Conservation (phyloP, 2,888 invertebrate species). For the Synergus gifuensis region DNA sequence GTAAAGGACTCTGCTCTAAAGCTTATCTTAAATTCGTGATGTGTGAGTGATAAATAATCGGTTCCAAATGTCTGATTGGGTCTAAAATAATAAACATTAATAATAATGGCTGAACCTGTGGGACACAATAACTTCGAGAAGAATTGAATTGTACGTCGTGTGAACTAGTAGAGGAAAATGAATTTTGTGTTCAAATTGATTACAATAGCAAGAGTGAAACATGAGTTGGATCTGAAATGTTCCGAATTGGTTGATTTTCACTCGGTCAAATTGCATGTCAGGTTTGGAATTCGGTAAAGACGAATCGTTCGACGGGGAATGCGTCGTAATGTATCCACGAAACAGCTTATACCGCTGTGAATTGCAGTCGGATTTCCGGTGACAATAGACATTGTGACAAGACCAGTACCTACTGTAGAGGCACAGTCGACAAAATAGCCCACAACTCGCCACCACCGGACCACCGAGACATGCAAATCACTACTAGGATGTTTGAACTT, state of each 20-base stretch:
- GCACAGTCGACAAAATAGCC: slow-evolving; percentile 27
- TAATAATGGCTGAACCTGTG: too few relatives aligned
- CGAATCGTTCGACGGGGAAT: slow-evolving; percentile 69
- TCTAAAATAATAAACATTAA: too few relatives aligned
- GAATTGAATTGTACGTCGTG: too few relatives aligned
- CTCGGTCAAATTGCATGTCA: slow-evolving; percentile 62
- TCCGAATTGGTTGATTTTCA: not conserved
- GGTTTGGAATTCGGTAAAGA: slow-evolving; percentile 55
- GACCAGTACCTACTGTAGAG: not conserved
- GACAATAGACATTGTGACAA: slow-evolving; percentile 32
- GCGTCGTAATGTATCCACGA: slow-evolving; percentile 66
- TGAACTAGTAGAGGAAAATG: not conserved
- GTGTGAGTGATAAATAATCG: too few relatives aligned
- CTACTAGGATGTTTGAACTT: slow-evolving; percentile 66
- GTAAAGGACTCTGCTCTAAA: too few relatives aligned
- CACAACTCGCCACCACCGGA: slow-evolving; percentile 33
- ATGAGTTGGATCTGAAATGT: not conserved
- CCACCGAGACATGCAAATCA: slow-evolving; percentile 62
- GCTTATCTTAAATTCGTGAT: too few relatives aligned
- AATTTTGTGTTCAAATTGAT: not conserved
- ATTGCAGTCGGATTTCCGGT: slow-evolving; percentile 35
- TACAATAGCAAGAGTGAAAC: not conserved
- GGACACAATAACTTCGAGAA: too few relatives aligned
- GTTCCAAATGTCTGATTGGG: too few relatives aligned
- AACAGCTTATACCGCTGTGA: slow-evolving; percentile 53